Conservation (phyloP, 1,140 invertebrate genomes). For the Tribolium madens region DNA sequence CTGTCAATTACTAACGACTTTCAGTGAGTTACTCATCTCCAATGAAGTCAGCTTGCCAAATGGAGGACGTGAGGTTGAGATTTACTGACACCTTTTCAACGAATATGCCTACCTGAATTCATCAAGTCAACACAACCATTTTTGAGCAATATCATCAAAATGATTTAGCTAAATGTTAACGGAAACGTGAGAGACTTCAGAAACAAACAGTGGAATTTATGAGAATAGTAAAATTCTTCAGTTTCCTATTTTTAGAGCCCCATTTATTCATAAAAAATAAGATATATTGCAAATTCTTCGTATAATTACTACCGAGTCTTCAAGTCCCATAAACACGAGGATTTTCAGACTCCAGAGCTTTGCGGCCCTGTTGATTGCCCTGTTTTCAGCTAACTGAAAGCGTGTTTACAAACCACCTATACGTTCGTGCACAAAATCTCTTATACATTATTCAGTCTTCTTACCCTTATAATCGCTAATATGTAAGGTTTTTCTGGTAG, state of each 20-base stretch:
- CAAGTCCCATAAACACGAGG: conserved; percentile 36
- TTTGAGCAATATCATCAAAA: background rate
- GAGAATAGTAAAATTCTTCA: conserved; percentile 1
- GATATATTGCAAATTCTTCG: conserved; percentile 42
- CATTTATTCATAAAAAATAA: conserved; percentile 21
- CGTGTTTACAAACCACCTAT: conserved; percentile 30
- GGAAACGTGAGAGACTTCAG: too few species aligned
- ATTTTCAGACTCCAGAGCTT: conserved; percentile 32
- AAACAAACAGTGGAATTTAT: conserved; percentile 3
- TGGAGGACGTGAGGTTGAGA: background rate
- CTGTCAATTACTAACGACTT: conserved; percentile 40
- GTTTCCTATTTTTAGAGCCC: conserved; percentile 17
- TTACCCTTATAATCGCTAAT: background rate
- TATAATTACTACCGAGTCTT: conserved; percentile 42
- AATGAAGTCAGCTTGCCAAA: background rate
- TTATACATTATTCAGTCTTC: background rate
- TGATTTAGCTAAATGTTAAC: too few species aligned
- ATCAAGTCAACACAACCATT: background rate
- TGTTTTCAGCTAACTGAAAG: conserved; percentile 19
- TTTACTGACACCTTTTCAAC: background rate
- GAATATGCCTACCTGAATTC: background rate
- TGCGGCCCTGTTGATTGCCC: conserved; percentile 43
- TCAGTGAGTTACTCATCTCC: conserved; percentile 18
- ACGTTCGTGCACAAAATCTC: background rate
- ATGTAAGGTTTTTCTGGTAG: background rate